These are phyloP conservation scores for Cryptoblepharus egeriae DNA, from an alignment of 2,797 vertebrate genomes.

Conservation along the genomic window DNA sequence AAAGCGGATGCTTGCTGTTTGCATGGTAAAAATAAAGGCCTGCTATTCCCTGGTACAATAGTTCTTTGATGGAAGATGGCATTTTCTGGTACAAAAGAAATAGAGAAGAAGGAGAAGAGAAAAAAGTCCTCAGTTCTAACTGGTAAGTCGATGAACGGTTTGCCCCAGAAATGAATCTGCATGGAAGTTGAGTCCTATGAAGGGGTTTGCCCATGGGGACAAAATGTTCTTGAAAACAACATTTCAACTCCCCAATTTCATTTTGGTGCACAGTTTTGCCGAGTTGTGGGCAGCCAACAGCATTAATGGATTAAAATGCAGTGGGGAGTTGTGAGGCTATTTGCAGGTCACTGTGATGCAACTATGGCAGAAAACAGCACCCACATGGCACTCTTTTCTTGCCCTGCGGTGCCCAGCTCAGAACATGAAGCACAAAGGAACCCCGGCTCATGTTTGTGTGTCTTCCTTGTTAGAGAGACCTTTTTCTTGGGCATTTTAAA, in stretches of 20 bases:
- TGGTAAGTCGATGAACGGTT: background rate
- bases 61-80: background rate
- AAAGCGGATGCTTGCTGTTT: background rate
- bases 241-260: background rate
- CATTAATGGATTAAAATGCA: background rate
- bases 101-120: background rate
- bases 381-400: background rate
- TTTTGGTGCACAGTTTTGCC: background rate
- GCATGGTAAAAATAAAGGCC: background rate
- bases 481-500: background rate
- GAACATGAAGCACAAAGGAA: background rate
- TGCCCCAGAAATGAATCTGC: background rate
- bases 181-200: background rate
- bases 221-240: background rate
- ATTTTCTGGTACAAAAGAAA: slow-evolving; percentile 7
- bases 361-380: background rate
- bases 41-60: background rate
- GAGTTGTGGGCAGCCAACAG: background rate
- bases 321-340: background rate
- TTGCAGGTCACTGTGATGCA: background rate
- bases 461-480: background rate
- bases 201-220: background rate
- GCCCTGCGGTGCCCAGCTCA: background rate
- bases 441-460: background rate
- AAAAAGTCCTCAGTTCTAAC: background rate